These are phyloP conservation scores for Leucania comma DNA, from an alignment of 2,888 invertebrate species.

Conservation along the genomic window DNA sequence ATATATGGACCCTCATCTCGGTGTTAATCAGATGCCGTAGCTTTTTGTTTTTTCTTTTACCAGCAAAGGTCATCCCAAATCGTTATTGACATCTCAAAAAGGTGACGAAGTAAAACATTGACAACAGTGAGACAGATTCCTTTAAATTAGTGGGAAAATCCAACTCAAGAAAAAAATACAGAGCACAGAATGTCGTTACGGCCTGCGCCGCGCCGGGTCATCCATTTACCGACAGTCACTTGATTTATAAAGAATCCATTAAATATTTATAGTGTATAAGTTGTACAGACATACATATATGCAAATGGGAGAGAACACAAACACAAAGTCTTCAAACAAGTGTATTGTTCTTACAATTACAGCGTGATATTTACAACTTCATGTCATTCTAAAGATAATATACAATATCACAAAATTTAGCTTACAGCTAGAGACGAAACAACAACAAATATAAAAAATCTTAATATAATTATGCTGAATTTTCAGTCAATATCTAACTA, in stretches of 20 bases:
- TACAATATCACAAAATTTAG: conserved; percentile 45
- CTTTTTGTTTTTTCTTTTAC: neutral
- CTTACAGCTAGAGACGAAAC: conserved; percentile 43
- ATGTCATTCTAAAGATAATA: conserved; percentile 25
- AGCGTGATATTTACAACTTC: conserved; percentile 50
- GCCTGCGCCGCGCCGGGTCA: conserved; percentile 50
- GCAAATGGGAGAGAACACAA: conserved; percentile 57
- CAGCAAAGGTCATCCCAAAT: neutral
- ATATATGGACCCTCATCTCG: too few species aligned
- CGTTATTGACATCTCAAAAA: neutral
- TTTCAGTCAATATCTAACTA: neutral
- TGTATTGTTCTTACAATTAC: conserved; percentile 68
- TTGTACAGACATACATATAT: conserved; percentile 46
- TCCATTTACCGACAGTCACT: conserved; percentile 15
- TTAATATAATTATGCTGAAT: conserved; percentile 7
- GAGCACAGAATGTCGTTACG: too few species aligned
- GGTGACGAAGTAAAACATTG: neutral
- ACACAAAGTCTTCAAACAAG: conserved; percentile 63
- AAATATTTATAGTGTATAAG: conserved; percentile 70
- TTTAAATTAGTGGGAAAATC: neutral
- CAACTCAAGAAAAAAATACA: neutral
- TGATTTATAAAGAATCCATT: conserved; percentile 64
- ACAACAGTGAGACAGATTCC: neutral
- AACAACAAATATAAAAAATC: conserved; percentile 5
- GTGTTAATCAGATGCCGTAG: neutral